These are phyloP conservation scores for Anticlea derivata DNA, from an alignment of 2,888 invertebrate genomes.

Conservation along the genomic window DNA sequence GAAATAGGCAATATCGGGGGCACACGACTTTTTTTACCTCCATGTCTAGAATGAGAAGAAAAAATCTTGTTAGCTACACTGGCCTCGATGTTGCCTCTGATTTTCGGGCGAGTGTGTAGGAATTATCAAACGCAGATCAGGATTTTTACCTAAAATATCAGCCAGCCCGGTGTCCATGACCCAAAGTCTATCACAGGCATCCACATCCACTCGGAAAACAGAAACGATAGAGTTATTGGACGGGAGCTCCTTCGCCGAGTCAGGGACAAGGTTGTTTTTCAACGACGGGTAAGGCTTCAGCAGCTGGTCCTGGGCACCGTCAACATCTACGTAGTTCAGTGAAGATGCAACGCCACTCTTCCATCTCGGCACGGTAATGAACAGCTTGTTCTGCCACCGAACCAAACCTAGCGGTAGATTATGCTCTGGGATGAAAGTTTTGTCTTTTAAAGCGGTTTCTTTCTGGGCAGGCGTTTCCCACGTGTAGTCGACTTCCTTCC, in stretches of 20 bases:
- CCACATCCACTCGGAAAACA: slow-evolving; percentile 89
- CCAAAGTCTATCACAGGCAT: slow-evolving; percentile 92
- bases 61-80: too few relatives aligned
- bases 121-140: too few relatives aligned
- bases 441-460: slow-evolving; percentile 84
- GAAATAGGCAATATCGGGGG: too few relatives aligned
- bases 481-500: slow-evolving; percentile 87
- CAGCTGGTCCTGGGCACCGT: slow-evolving; percentile 87
- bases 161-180: slow-evolving; percentile 91
- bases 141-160: slow-evolving; percentile 89
- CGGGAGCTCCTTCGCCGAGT: slow-evolving; percentile 67
- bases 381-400: slow-evolving; percentile 88
- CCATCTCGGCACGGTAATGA: slow-evolving; percentile 88
- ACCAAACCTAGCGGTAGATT: slow-evolving; percentile 89
- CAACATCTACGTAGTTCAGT: slow-evolving; percentile 86
- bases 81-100: too few relatives aligned
- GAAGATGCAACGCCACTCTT: slow-evolving; percentile 88
- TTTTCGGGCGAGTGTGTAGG: too few relatives aligned
- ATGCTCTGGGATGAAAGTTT: slow-evolving; percentile 85
- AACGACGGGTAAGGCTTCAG: slow-evolving; percentile 91
- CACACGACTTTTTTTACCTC: too few relatives aligned
- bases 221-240: slow-evolving; percentile 87
- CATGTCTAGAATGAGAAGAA: too few relatives aligned
- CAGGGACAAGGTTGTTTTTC: slow-evolving; percentile 90
- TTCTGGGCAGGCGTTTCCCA: slow-evolving; percentile 86